Conservation (phyloP, 2,113 vertebrate genomes). For the Upupa epops region DNA sequence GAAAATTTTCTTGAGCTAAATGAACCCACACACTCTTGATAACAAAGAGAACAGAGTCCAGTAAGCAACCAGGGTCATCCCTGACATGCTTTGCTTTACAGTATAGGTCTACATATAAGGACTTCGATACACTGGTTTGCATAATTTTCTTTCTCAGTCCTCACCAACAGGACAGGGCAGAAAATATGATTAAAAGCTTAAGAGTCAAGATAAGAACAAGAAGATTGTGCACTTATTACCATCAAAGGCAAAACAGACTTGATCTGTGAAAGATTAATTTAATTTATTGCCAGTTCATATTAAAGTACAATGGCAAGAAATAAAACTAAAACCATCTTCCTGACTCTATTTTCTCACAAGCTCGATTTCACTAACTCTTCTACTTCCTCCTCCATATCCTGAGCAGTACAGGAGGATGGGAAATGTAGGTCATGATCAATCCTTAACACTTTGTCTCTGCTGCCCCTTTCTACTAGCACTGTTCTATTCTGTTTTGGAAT, state of each 20-base stretch:
- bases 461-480: background rate
- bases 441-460: background rate
- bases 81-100: background rate
- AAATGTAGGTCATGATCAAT: background rate
- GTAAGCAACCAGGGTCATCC: background rate
- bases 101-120: background rate
- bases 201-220: background rate
- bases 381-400: background rate
- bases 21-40: background rate
- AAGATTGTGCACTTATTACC: background rate
- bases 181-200: background rate
- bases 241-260: background rate
- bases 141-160: background rate
- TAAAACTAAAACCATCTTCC: background rate
- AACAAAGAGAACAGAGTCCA: background rate
- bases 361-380: background rate
- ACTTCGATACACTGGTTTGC: background rate
- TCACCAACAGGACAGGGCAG: background rate
- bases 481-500: accelerated
- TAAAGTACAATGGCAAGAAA: background rate
- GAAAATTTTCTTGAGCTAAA: background rate
- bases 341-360: background rate
- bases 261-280: background rate
- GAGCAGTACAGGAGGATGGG: background rate
- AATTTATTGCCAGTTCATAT: background rate